Evolutionary conservation across 2,113 vertebrate genomes (phyloP).

Genomic region (Sphaerodactylus townsendi): DNA sequence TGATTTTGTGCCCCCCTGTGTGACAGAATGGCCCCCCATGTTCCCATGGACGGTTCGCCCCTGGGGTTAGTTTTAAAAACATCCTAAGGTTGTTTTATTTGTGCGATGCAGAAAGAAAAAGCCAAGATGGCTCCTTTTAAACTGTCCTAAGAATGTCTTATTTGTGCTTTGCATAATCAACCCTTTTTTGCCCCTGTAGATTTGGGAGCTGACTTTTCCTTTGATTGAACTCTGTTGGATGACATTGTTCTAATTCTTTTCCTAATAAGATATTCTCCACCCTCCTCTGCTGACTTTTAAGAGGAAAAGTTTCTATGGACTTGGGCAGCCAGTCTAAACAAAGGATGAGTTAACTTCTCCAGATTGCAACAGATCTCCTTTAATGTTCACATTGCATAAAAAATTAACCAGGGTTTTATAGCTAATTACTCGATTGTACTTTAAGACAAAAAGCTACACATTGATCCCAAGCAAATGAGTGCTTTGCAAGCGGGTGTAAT

Average conservation of each 20-base stretch:
- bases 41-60: no score
- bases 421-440: constrained; percentile 41
- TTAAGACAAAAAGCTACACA: constrained; percentile 56
- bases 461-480: constrained; percentile 17
- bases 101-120: no score
- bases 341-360: constrained; percentile 40
- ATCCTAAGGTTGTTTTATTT: no score
- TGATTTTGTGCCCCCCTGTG: no score
- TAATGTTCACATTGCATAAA: constrained; percentile 10
- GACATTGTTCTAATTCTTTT: not conserved
- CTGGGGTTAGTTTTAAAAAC: no score
- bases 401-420: constrained; percentile 53
- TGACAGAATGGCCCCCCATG: no score
- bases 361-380: constrained; percentile 23
- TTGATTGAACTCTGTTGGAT: not conserved
- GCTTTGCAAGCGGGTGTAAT: constrained; percentile 19
- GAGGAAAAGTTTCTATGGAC: not conserved
- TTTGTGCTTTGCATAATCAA: no score
- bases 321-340: not conserved
- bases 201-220: not conserved
- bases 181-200: no score
- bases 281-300: not conserved
- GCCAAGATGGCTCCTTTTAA: no score
- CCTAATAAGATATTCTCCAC: not conserved
- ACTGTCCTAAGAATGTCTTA: no score